A percentile compares a stretch with the other conserved stretches of the same genome.
phyloP scores from a whole-genome alignment of 2,888 invertebrate genomes.

The Chrysotoxum bicinctum region DNA sequence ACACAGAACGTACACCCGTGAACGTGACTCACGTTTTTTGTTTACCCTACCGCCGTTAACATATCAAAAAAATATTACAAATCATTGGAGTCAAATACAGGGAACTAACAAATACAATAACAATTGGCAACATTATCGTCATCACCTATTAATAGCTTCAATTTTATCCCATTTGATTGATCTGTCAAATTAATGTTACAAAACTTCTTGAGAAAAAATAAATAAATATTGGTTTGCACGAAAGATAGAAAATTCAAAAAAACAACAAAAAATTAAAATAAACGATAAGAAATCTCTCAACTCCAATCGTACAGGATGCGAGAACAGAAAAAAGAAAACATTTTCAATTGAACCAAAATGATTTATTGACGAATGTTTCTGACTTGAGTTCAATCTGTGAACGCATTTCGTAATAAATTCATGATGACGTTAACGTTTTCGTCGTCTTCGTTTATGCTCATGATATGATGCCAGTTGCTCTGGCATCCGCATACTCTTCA shows the following conservation, averaged over 20 bases:
- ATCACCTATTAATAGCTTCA: background rate
- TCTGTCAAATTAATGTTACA: constrained; percentile 15
- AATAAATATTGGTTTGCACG: background rate
- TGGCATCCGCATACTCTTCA: background rate
- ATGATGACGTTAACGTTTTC: constrained; percentile 70
- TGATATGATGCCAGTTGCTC: background rate
- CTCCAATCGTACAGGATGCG: constrained; percentile 35
- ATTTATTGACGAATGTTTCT: constrained; percentile 71
- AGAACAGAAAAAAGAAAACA: constrained; percentile 5
- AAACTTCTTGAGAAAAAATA: constrained; percentile 2
- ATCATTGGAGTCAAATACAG: no score
- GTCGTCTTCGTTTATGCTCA: constrained; percentile 18
- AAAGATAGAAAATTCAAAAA: background rate
- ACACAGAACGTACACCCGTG: no score
- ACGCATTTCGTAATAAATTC: constrained; percentile 71
- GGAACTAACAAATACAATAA: background rate
- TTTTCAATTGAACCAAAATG: constrained; percentile 69
- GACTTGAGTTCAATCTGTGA: constrained; percentile 70
- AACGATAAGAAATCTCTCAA: constrained; percentile 8
- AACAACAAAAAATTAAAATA: no score
- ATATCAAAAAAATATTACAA: no score
- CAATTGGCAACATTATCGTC: background rate
- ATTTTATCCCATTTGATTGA: constrained; percentile 1
- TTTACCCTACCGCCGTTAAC: no score
- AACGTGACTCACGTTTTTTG: no score